Percentiles rank a stretch among this genome's conserved stretches.
Evolutionary conservation across 2,113 vertebrate genomes (phyloP).

Genomic region (Maccullochella peelii): DNA sequence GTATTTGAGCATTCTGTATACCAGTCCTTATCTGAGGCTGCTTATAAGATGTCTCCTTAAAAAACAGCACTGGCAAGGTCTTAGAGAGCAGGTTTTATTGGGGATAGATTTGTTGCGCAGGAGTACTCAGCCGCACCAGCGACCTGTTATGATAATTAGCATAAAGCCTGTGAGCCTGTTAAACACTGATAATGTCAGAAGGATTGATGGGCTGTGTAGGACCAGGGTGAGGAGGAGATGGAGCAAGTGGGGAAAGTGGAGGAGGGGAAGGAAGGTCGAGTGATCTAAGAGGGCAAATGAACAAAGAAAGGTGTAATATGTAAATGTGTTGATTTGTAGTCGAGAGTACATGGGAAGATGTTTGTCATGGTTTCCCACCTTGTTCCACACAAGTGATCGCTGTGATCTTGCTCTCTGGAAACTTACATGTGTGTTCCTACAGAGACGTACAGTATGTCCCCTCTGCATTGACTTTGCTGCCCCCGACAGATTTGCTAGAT

Average conservation of each 20-base stretch:
- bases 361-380: not conserved
- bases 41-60: constrained; percentile 28
- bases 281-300: constrained; percentile 56
- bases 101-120: constrained; percentile 46
- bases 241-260: constrained; percentile 39
- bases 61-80: constrained; percentile 39
- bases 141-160: constrained; percentile 71
- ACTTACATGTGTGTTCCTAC: not conserved
- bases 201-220: constrained; percentile 70
- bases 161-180: constrained; percentile 73
- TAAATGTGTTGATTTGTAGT: not conserved
- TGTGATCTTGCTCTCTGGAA: constrained; percentile 3
- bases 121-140: constrained; percentile 55
- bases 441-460: constrained; percentile 5
- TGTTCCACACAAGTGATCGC: not conserved
- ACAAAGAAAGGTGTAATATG: constrained; percentile 35
- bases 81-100: constrained; percentile 54
- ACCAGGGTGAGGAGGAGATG: constrained; percentile 54
- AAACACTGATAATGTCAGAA: constrained; percentile 73
- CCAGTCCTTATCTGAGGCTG: not conserved
- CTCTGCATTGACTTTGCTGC: constrained; percentile 24
- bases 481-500: constrained; percentile 51
- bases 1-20: not conserved
- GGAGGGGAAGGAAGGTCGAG: constrained; percentile 50
- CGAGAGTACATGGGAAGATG: not conserved